Conservation (phyloP, 1,140 invertebrate genomes). For the Plodia interpunctella region DNA sequence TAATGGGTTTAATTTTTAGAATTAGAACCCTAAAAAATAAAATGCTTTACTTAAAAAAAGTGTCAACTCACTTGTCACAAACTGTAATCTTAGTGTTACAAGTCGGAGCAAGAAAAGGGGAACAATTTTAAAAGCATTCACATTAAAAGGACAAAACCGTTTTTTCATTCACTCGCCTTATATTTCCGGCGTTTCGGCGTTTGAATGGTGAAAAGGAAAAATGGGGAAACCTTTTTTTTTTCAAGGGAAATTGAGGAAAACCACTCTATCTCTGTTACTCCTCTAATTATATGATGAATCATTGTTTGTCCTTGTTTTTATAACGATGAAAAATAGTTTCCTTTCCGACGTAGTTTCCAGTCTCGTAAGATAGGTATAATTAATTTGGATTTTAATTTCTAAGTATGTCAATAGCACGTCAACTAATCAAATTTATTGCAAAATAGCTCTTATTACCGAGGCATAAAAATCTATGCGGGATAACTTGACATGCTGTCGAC, state of each 20-base stretch:
- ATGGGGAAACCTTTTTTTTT: not conserved
- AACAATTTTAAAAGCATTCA: slow-evolving; percentile 6
- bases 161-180: not conserved
- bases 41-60: not conserved
- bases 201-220: not conserved
- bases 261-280: not conserved
- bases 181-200: not conserved
- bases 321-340: too few species aligned
- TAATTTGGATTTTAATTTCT: too few species aligned
- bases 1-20: too few species aligned
- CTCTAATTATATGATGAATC: not conserved
- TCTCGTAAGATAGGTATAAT: too few species aligned
- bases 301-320: too few species aligned
- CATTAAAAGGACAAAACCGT: not conserved
- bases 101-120: slow-evolving; percentile 1
- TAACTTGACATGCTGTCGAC: too few species aligned
- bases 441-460: too few species aligned
- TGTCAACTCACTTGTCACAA: not conserved
- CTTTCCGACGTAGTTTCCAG: too few species aligned
- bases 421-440: too few species aligned
- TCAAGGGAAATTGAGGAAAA: not conserved
- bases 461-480: too few species aligned
- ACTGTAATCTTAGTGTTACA: slow-evolving; percentile 4
- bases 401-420: too few species aligned
- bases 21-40: not conserved